Percentiles rank a stretch among this genome's conserved stretches.
Conservation (phyloP, 2,113 vertebrate genomes). For the Ammospiza caudacuta region DNA sequence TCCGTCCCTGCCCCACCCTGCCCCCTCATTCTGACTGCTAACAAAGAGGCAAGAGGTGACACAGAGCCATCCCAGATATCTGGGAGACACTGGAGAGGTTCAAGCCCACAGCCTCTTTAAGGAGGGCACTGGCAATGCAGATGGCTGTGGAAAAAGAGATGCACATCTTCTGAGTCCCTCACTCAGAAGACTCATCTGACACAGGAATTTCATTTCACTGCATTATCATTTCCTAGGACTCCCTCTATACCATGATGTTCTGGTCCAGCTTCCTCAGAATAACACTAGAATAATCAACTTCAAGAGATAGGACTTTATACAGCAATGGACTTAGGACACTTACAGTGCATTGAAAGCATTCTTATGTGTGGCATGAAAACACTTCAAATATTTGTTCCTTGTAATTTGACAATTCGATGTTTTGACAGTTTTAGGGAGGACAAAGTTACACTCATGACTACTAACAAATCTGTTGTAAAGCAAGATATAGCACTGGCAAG, state of each 20-base stretch:
- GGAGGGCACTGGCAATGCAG: not conserved
- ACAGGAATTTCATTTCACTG: not conserved
- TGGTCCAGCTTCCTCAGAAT: not conserved
- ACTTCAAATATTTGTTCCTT: not conserved
- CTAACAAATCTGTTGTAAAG: not conserved
- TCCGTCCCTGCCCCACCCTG: accelerated
- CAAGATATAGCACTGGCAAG: not conserved
- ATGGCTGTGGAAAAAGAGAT: not conserved
- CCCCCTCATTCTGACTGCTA: not conserved
- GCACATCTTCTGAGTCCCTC: not conserved
- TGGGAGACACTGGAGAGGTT: not conserved
- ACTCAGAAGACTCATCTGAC: not conserved
- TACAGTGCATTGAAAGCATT: not conserved
- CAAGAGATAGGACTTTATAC: not conserved
- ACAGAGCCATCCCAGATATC: not conserved
- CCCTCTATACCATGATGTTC: not conserved
- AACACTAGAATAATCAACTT: not conserved
- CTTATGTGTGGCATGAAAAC: not conserved
- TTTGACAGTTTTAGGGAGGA: conserved; percentile 17
- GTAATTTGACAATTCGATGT: not conserved
- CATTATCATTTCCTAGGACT: not conserved
- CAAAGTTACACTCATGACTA: not conserved
- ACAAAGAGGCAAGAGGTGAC: not conserved
- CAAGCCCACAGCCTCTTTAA: not conserved
- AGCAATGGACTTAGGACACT: not conserved